Conservation (phyloP, 2,888 invertebrate genomes). For the Ormyrus pomaceus region DNA sequence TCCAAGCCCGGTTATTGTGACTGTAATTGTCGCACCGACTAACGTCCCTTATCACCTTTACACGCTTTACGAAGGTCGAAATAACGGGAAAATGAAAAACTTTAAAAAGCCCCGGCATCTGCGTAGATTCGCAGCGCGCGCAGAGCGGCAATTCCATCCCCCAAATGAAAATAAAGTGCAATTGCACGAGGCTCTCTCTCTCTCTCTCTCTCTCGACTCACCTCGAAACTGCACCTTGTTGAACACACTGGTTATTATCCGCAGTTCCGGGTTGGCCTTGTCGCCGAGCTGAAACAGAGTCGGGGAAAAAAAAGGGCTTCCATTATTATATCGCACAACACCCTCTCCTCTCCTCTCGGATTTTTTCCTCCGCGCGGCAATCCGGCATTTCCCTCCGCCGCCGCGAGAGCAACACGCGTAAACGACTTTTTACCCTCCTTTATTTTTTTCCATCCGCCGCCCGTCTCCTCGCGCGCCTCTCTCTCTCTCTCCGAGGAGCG, state of each 20-base stretch:
- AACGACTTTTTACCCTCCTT: conserved; percentile 30
- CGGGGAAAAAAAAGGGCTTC: conserved; percentile 23
- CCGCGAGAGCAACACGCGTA: background rate
- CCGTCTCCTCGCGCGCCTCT: conserved; percentile 22
- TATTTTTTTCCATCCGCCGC: conserved; percentile 2
- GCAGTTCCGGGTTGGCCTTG: conserved; percentile 89
- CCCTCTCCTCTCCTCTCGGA: too few species aligned
- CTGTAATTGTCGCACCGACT: too few species aligned
- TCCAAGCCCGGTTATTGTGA: too few species aligned
- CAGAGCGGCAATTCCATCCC: too few species aligned
- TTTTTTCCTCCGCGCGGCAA: too few species aligned
- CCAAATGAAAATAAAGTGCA: too few species aligned
- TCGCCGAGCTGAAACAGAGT: conserved; percentile 86
- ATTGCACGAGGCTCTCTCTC: too few species aligned
- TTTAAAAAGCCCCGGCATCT: too few species aligned
- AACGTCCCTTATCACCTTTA: too few species aligned
- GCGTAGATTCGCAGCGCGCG: too few species aligned
- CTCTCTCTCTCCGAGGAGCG: background rate
- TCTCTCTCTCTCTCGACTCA: conserved; percentile 70
- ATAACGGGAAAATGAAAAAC: too few species aligned
- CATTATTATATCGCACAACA: conserved; percentile 15
- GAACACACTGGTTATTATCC: conserved; percentile 91
- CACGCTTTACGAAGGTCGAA: too few species aligned
- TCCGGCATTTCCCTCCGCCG: conserved; percentile 13
- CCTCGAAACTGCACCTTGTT: conserved; percentile 91